Percentiles rank a stretch among this genome's conserved stretches.
These are phyloP conservation scores for Gambusia affinis DNA, from an alignment of 2,113 vertebrate genomes.

Conservation along the genomic window DNA sequence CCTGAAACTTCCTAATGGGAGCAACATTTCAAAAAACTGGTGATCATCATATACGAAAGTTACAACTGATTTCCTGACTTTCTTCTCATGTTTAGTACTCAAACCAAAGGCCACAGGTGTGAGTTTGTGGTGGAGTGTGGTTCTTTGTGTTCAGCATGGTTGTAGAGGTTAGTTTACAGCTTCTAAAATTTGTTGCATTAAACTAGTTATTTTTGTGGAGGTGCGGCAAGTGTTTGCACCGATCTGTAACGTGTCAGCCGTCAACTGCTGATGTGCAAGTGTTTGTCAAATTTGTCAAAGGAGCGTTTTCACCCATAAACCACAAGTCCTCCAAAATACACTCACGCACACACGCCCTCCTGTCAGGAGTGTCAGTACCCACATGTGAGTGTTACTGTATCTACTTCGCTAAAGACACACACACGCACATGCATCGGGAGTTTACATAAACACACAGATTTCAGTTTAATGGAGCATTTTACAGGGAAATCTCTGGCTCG, in stretches of 20 bases:
- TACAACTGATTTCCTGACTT: background rate
- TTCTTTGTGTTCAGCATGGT: background rate
- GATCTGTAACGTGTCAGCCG: constrained; percentile 16
- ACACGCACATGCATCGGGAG: constrained; percentile 3
- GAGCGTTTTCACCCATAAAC: constrained; percentile 25
- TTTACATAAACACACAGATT: background rate
- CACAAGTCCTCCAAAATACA: background rate
- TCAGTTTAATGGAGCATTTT: constrained; percentile 56
- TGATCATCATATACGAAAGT: background rate
- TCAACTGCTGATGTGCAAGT: background rate
- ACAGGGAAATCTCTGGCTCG: constrained; percentile 35
- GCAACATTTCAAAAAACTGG: background rate
- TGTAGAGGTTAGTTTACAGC: background rate
- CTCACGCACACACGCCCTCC: background rate
- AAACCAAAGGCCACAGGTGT: background rate
- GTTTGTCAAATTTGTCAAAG: constrained; percentile 31
- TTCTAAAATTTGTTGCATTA: background rate
- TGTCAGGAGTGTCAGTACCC: constrained; percentile 19
- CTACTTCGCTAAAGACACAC: constrained; percentile 5
- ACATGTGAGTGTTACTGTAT: constrained; percentile 32
- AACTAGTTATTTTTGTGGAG: background rate
- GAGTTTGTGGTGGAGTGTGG: background rate
- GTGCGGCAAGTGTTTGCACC: background rate
- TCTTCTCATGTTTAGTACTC: background rate
- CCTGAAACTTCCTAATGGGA: background rate